Evolutionary conservation across 2,888 invertebrate genomes (phyloP).

Genomic region (Cabera pusaria): DNA sequence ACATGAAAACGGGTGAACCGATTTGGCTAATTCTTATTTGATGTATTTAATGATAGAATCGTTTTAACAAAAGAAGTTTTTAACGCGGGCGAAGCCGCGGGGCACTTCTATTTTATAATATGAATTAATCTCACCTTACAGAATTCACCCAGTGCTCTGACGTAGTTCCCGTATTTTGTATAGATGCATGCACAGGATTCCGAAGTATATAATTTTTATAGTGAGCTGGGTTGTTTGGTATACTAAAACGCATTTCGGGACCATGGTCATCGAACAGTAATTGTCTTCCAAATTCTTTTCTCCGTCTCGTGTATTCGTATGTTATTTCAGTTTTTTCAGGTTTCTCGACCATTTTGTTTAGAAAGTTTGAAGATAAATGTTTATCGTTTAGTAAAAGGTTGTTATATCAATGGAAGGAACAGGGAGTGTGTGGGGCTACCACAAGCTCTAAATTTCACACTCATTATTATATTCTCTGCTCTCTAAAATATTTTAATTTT

Average conservation of each 20-base stretch:
- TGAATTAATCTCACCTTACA: conserved; percentile 55
- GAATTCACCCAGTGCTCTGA: conserved; percentile 87
- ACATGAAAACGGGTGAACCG: no score
- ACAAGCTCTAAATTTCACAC: no score
- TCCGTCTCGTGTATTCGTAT: conserved; percentile 86
- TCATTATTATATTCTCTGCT: no score
- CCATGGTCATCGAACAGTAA: conserved; percentile 87
- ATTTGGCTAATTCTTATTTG: no score
- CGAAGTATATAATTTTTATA: conserved; percentile 81
- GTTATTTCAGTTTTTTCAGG: conserved; percentile 63
- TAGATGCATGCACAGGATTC: conserved; percentile 85
- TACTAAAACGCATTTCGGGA: conserved; percentile 85
- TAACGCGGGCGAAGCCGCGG: no score
- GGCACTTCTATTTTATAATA: no score
- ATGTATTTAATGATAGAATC: no score
- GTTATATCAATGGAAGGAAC: conserved; percentile 13
- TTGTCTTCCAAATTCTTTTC: conserved; percentile 88
- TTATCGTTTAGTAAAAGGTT: not conserved
- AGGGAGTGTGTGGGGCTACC: no score
- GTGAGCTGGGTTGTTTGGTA: conserved; percentile 82
- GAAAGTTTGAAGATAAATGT: not conserved
- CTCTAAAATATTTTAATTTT: no score
- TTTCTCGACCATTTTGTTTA: conserved; percentile 54
- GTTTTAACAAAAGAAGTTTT: no score
- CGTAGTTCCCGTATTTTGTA: conserved; percentile 84